Evolutionary conservation across 2,113 vertebrate species (phyloP).

Genomic region (Aptenodytes patagonicus): DNA sequence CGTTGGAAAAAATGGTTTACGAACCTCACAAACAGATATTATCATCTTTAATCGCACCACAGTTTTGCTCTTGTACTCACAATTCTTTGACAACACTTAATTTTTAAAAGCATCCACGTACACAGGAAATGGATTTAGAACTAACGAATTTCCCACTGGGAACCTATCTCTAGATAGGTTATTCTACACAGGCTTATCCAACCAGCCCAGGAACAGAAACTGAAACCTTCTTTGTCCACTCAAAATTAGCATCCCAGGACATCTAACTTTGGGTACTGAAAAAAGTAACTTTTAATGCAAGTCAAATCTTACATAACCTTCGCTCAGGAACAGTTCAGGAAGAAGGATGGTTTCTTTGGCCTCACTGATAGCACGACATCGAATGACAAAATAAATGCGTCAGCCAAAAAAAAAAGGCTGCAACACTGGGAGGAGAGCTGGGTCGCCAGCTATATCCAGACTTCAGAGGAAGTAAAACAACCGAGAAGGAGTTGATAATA

Average conservation of each 20-base stretch:
- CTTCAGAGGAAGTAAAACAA: slow-evolving; percentile 40
- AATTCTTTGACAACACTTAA: not conserved
- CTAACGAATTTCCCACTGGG: not conserved
- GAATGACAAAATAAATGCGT: not conserved
- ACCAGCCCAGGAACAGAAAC: not conserved
- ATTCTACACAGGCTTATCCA: not conserved
- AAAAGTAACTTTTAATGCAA: not conserved
- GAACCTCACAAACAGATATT: not conserved
- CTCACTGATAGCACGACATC: rapidly evolving
- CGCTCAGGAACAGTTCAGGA: not conserved
- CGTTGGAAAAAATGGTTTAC: not conserved
- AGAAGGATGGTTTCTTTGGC: not conserved
- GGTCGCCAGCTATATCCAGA: not conserved
- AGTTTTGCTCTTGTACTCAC: not conserved
- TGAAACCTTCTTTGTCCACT: not conserved
- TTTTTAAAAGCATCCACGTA: not conserved
- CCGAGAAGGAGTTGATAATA: not conserved
- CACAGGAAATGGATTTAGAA: not conserved
- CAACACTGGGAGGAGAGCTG: not conserved
- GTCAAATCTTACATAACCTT: not conserved
- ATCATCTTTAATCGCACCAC: not conserved
- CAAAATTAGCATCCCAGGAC: not conserved
- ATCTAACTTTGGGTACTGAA: not conserved
- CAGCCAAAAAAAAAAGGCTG: not conserved
- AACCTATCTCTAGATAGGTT: rapidly evolving